Base-by-base conservation (phyloP, 2,888 invertebrate genomes). In the Therioaphis trifolii region DNA sequence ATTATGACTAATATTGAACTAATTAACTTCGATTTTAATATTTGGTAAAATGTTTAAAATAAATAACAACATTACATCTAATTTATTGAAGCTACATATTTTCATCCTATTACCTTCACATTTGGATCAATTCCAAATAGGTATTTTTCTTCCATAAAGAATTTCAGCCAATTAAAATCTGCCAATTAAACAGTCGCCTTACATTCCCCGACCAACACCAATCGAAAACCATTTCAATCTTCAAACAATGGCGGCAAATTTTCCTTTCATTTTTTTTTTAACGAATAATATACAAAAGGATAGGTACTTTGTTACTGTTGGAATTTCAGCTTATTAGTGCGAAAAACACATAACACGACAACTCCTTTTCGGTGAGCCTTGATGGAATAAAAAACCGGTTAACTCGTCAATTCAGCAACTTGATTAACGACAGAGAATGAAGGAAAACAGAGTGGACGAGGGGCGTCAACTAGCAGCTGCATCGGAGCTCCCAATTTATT, bases 311-410 rank as follows among this genome's bases (percentile, higher is more conserved):
- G 46, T 40, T 72, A 52, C 35, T 21, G 74, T 74, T 27, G 82
- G 82, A 82, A 82, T 82, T 74, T 52, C 24, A 63, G 63, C 82
- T 74, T 74, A 82, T 82, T 82, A 82, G 82, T 82, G 74, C 82
- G 82, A 82, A 82, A 82, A 82, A 82, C 49, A 74, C 63, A 82
- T 61, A n/a, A 27, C 63, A 49, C n/a, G 63, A 82, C 82, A 49
- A 74, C 49, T 82, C 61, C 71, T 71, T 72, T 80, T 80, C 11
- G 52, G 61, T 49, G 72, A 63, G 66, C 72, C 82, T 72, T 40
- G 82, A 82, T 21, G 74, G 63, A 24, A 63, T 82, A 74, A n/a
- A n/a, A n/a, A 82, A 82, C 82, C 82, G 82, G 82, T 82, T 82
- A 74, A 66, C 82, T 82, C 82, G 72, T 82, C 72, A 74, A 82